These are phyloP conservation scores for Drosophila biarmipes DNA, from an alignment of 1,140 invertebrate genomes.

Conservation along the genomic window DNA sequence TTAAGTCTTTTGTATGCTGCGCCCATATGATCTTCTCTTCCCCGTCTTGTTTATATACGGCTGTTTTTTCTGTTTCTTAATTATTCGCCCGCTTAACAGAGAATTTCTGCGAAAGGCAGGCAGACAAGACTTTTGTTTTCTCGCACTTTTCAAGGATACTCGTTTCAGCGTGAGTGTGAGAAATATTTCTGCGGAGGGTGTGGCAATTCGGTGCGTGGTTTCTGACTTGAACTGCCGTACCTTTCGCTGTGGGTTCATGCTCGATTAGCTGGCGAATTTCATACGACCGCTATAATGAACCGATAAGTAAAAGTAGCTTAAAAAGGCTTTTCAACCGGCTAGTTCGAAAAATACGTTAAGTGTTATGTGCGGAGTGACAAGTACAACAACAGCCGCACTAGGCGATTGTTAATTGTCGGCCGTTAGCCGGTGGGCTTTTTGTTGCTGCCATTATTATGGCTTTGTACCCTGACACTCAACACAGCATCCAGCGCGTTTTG, in stretches of 20 bases:
- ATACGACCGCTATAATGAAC: slow-evolving; percentile 72
- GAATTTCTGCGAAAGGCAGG: slow-evolving; percentile 57
- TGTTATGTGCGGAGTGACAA: slow-evolving; percentile 38
- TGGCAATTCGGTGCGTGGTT: slow-evolving; percentile 34
- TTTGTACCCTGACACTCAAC: slow-evolving; percentile 69
- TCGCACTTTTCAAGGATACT: slow-evolving; percentile 66
- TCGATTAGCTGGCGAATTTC: slow-evolving; percentile 72
- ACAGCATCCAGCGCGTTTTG: slow-evolving; percentile 28
- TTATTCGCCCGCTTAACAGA: slow-evolving; percentile 31
- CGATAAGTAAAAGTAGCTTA: slow-evolving; percentile 83
- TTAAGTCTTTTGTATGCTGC: slow-evolving; percentile 59
- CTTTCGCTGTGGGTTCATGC: slow-evolving; percentile 73
- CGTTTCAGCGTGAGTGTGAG: slow-evolving; percentile 32
- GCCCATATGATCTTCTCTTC: slow-evolving; percentile 32
- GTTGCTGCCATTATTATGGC: slow-evolving; percentile 31
- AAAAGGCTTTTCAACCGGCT: slow-evolving; percentile 64
- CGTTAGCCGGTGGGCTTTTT: slow-evolving; percentile 39
- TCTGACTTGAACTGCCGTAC: slow-evolving; percentile 30
- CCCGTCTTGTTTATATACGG: slow-evolving; percentile 30
- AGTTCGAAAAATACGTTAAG: slow-evolving; percentile 47
- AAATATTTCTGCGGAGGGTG: slow-evolving; percentile 35
- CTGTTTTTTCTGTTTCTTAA: slow-evolving; percentile 30
- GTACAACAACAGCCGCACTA: slow-evolving; percentile 24
- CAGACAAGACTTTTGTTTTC: slow-evolving; percentile 65
- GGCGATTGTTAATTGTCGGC: slow-evolving; percentile 67